Base-by-base conservation (phyloP, 2,797 vertebrate species). In the Alectoris magna region DNA sequence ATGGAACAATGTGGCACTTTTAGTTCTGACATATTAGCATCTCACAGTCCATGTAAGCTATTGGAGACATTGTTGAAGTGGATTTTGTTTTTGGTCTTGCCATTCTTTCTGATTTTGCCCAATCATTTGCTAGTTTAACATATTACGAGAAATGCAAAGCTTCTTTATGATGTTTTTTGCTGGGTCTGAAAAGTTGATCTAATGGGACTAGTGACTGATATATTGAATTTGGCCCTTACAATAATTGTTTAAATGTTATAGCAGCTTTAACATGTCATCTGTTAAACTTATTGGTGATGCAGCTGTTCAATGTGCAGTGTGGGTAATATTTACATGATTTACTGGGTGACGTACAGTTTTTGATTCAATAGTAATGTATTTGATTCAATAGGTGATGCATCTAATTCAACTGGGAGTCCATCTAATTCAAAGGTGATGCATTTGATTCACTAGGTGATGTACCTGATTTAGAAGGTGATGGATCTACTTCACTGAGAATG, bases 381-480 rank as follows among this genome's bases (percentile, higher is more conserved):
- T 97, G 97, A 97, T 97, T 97, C 97, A 95, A 97, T 97, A 96
- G 94, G 96, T 95, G 96, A 97, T 97, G 93, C 74, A 91, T 97
- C 95, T 97, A 97, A 97, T 95, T 97, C 95, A 91, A 78, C 94
- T 29, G 93, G 97, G 97, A 97, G 94, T 94, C 96, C 90, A 93
- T 86, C 76, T 97, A 95, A 97, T 97, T 97, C 96, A 93, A 94
- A 97, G 96, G 96, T 97, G 97, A 97, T 97, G 95, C 78, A 93
- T 97, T 97, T 97, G 97, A 98, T 97, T 97, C 97, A 98, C 96
- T 71, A 97, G 95, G 97, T 97, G 97, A 97, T 97, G 96, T 97
- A 96, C 97, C 96, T 97, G 97, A 97, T 98, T 98, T 97, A 98
- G 96, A 97, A 97, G 96, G 96, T 98, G 98, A 98, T 97, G 96